Base-by-base conservation (phyloP, 1,140 invertebrate species). In the Aphis gossypii region DNA sequence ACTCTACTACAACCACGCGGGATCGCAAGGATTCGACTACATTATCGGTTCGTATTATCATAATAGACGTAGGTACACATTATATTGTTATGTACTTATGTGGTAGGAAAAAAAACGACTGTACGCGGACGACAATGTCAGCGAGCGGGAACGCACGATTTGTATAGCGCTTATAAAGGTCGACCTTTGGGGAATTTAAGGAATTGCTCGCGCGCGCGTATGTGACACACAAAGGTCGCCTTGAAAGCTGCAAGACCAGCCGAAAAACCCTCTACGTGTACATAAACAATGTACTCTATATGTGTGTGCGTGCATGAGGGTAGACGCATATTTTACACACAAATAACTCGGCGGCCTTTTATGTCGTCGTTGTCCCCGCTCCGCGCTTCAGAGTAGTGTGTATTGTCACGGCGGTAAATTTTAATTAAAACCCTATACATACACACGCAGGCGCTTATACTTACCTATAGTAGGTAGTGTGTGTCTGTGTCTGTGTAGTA, bases 361-460 rank as follows among this genome's bases (percentile, higher is more conserved):
- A 48, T 87, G 86, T 48, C 86, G 44, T 87, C 86, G 44, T 48
- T 7, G 46, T 35, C 2, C 41, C 44, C 84, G 86, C 20, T 25
- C 30, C 44, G 23, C 86, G 30, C 44, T 87, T 76, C 30, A n/a
- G 60, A 48, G 14, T 21, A 48, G 44, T 87, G 86, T 48, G 41
- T 86, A 86, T 86, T 87, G 86, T 87, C 86, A 48, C 46, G 30
- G 46, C 86, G 86, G 86, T 87, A 87, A 87, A 87, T 87, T 87
- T 87, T 87, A 87, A 87, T 87, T 87, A 87, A 87, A 87, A 87
- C 18, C 86, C 46, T 9, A n/a, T 7, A 21, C 86, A 20, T 46
- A n/a, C 44, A 48, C 44, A 8, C 30, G 3, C 30, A 30, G 41
- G 1, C 23, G 23, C 30, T 68, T 84, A 41, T 44, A 30, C 38